Conservation (phyloP, 2,888 invertebrate genomes). For the Lottia gigantea region DNA sequence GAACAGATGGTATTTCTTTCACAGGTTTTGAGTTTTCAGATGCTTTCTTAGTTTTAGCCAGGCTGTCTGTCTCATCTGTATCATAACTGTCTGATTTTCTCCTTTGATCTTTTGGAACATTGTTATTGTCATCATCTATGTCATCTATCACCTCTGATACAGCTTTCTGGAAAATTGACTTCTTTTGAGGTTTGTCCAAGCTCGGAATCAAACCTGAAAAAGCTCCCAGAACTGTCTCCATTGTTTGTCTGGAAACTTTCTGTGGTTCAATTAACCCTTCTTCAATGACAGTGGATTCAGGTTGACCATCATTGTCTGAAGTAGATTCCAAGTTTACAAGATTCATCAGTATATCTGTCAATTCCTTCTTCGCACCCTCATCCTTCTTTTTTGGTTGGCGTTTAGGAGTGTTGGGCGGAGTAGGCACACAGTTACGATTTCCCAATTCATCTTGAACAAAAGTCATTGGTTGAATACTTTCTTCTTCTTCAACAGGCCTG, state of each 20-base stretch:
- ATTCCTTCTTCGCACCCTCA: conserved; percentile 24
- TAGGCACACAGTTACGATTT: conserved; percentile 19
- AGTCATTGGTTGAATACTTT: conserved; percentile 26
- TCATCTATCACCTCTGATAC: conserved; percentile 21
- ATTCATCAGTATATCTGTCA: conserved; percentile 23
- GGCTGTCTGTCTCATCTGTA: background rate
- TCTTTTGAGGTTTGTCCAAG: background rate
- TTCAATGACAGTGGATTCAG: conserved; percentile 5
- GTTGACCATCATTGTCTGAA: background rate
- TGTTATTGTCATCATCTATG: conserved; percentile 12
- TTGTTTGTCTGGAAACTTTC: conserved; percentile 23
- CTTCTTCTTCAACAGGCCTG: conserved; percentile 24
- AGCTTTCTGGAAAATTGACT: conserved; percentile 22
- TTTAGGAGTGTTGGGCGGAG: conserved; percentile 6
- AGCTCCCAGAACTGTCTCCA: conserved; percentile 18
- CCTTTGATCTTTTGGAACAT: conserved; percentile 10
- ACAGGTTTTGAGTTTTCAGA: background rate
- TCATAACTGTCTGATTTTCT: background rate
- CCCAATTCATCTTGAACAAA: conserved; percentile 24
- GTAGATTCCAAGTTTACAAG: conserved; percentile 10
- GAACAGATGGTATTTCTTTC: background rate
- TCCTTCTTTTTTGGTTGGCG: conserved; percentile 14
- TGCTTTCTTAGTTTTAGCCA: background rate
- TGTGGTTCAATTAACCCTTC: conserved; percentile 35
- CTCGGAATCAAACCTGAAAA: conserved; percentile 21